Evolutionary conservation across 2,797 vertebrate genomes (phyloP).

Genomic region (Lindbergichthys nudifrons): DNA sequence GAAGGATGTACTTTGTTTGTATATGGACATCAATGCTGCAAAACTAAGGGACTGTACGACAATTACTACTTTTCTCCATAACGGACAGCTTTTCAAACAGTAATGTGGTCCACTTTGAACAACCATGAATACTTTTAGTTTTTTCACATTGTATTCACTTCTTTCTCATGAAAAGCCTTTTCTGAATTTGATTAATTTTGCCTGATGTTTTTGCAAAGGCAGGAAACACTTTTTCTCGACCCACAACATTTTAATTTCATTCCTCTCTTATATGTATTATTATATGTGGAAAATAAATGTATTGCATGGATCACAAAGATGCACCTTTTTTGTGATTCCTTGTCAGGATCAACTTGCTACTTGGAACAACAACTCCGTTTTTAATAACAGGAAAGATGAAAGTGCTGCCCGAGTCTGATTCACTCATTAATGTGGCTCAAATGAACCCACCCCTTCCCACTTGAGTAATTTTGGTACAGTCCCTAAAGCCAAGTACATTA

Average conservation of each 20-base stretch:
- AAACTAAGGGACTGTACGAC: slow-evolving; percentile 15
- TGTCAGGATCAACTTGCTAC: background rate
- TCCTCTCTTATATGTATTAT: background rate
- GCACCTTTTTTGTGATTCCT: background rate
- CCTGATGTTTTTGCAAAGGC: no score
- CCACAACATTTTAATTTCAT: background rate
- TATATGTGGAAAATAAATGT: no score
- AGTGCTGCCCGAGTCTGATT: background rate
- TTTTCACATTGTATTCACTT: no score
- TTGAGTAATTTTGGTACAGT: background rate
- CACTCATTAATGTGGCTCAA: background rate
- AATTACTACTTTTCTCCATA: background rate
- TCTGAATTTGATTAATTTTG: background rate
- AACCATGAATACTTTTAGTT: no score
- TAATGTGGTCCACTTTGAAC: no score
- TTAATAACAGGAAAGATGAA: background rate
- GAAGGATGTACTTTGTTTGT: background rate
- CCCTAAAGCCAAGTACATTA: background rate
- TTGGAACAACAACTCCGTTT: background rate
- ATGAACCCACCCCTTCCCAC: background rate
- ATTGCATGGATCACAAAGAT: no score
- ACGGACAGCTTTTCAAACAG: no score
- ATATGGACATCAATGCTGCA: background rate
- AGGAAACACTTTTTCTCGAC: no score
- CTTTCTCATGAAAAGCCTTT: background rate